Base-by-base conservation (phyloP, 2,888 invertebrate species). In the Leucophenga montana region DNA sequence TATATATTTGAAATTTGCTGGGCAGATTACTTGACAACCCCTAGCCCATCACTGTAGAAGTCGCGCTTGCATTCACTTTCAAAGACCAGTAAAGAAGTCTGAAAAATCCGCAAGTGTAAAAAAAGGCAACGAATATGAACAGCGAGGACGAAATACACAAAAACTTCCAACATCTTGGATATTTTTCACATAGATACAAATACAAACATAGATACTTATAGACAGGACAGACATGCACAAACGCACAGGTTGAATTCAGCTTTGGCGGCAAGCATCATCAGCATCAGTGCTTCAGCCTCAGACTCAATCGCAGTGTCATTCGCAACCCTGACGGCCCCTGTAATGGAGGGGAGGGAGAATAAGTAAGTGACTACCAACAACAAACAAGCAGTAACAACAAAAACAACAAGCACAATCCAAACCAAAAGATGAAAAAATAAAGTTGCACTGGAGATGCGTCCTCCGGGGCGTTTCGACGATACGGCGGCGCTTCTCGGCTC, bases 1-100 rank as follows among this genome's bases (percentile, higher is more conserved):
- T 85, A 80, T 39, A 8, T 39, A 39, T 79, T 78, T 80, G 82
- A 82, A 84, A 82, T 83, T 79, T 82, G 81, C 85, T 84, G 69
- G 54, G 50, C 67, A 44, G 16, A 61, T 56, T 65, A 33, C 56
- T 13, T 39, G 44, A 53, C 16, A 50, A 13, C 18, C 22, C 56
- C 13, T 18, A 48, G 14, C 13, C 46, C 16, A 50, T 13, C 50
- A 50, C 16, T 8, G 5, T 39, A 39, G 39, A 5, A 39, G 39
- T 39, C 11, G 39, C 11, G 39, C 39, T 39, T 6, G 18, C 50
- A 50, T 50, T 50, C 44, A 71, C 71, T 56, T 20, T 20, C 68
- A 13, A n/a, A 67, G 62, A 56, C 56, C 14, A 8, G 20, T 11
- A 13, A 57, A 57, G 79, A 81, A 84, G 83, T 81, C 83, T 78